Evolutionary conservation across 2,113 vertebrate species (phyloP).

Genomic region (Loxodonta africana): DNA sequence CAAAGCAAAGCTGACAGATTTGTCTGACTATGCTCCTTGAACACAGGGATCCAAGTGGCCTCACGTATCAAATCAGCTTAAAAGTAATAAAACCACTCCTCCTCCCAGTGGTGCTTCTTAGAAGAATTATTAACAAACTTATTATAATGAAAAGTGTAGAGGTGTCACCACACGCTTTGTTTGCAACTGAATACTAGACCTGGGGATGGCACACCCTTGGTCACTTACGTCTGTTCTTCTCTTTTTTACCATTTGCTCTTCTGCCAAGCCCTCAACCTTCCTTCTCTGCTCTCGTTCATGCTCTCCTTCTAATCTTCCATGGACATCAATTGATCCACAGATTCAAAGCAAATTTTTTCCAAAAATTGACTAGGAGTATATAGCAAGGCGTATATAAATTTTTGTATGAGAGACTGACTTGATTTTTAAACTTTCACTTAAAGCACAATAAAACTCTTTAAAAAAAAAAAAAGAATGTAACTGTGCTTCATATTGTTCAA

Average conservation of each 20-base stretch:
- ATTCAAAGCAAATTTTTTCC: neutral
- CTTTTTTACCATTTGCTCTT: neutral
- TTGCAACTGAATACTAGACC: neutral
- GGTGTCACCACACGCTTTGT: neutral
- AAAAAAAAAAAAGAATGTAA: too few relatives aligned
- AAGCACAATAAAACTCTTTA: too few relatives aligned
- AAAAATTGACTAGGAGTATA: neutral
- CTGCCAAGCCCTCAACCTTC: neutral
- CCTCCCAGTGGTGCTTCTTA: neutral
- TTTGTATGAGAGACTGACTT: too few relatives aligned
- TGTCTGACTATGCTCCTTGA: neutral
- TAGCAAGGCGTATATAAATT: too few relatives aligned
- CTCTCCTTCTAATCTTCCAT: neutral
- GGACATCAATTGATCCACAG: neutral
- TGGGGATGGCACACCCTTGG: neutral
- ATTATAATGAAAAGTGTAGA: neutral
- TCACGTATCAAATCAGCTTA: neutral
- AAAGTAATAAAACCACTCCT: neutral
- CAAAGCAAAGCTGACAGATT: conserved; percentile 31
- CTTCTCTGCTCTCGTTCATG: neutral
- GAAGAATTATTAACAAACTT: conserved; percentile 24
- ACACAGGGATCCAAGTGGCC: neutral
- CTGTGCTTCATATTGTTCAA: neutral
- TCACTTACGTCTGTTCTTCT: neutral
- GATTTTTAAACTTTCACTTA: too few relatives aligned